Conservation (phyloP, 30 jellyfish, hydroid and myxozoan species). For the Turritopsis dohrnii region DNA sequence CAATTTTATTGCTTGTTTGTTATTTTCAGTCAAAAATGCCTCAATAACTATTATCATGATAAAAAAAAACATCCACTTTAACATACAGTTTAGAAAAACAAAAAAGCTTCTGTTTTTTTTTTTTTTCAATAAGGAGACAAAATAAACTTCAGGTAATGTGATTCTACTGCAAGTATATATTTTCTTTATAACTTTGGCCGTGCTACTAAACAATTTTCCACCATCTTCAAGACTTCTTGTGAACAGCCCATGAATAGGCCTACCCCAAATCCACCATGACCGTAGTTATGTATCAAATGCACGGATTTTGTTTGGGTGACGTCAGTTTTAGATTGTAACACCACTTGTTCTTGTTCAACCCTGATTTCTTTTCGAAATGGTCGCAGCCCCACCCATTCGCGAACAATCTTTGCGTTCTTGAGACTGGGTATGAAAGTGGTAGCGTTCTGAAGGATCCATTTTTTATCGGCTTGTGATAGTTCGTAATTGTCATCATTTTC, state of each 20-base stretch:
- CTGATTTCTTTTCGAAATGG: conserved; percentile 18
- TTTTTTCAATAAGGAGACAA: no score
- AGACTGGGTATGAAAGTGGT: background rate
- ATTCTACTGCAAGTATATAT: no score
- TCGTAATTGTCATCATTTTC: background rate
- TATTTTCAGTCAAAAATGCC: no score
- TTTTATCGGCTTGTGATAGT: background rate
- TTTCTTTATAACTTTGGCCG: background rate
- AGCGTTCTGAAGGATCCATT: background rate
- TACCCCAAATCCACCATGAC: background rate
- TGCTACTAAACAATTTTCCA: background rate
- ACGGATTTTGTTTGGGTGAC: background rate
- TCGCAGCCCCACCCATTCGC: conserved; percentile 35
- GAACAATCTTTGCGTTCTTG: conserved; percentile 21
- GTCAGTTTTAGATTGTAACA: background rate
- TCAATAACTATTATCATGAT: no score
- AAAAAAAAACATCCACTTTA: no score
- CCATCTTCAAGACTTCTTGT: background rate
- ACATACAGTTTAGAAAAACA: no score
- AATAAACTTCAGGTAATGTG: no score
- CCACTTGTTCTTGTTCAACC: background rate
- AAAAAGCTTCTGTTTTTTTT: no score
- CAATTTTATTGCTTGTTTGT: no score
- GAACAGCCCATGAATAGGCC: background rate
- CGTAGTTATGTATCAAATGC: background rate